Base-by-base conservation (phyloP, 1,140 invertebrate genomes). In the Drosophila melanica region DNA sequence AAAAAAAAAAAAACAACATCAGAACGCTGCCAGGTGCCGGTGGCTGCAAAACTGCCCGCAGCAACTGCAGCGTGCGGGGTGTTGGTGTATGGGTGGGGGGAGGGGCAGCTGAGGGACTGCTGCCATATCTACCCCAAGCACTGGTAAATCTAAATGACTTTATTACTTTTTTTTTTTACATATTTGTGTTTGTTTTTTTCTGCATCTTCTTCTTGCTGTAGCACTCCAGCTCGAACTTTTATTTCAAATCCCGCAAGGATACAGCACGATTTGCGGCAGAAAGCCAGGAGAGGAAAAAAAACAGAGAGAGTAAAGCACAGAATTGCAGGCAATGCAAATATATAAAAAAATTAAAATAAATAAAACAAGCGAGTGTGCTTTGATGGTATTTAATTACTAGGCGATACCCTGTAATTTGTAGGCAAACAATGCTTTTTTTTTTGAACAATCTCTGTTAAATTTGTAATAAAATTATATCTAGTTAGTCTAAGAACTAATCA, bases 91-190 rank as follows among this genome's bases (percentile, higher is more conserved):
- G 27, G 7, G 18, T n/a, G 10, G 39, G 33, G 54, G 69, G 48
- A 42, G 23, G 42, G 42, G 62, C 71, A 71, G 9, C 3, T 51
- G 60, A 47, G 55, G 51, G 54, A 47, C 33, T 74, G 75, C 78
- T 79, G 76, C 76, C 85, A 75, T 89, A 89, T 89, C 85, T 89
- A 89, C 79, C 85, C 84, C 85, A 80, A 89, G 85, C 85, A 44
- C 44, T 70, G 77, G 23, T 63, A 84, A 89, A 89, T 89, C 84
- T 89, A 90, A 89, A 89, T 89, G 84, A 89, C 84, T 87, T 87
- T 84, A 89, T 89, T 89, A 84, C 79, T 89, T 77, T 76, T 87
- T 87, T 86, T 55, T 63, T 47, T 57, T 63, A 27, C 50, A 53
- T 35, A 53, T 75, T 78, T 78, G 67, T 54, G 62, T 30, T 44